These are phyloP conservation scores for Thripadectes ignobilis DNA, from an alignment of 2,797 vertebrate species.

Conservation along the genomic window DNA sequence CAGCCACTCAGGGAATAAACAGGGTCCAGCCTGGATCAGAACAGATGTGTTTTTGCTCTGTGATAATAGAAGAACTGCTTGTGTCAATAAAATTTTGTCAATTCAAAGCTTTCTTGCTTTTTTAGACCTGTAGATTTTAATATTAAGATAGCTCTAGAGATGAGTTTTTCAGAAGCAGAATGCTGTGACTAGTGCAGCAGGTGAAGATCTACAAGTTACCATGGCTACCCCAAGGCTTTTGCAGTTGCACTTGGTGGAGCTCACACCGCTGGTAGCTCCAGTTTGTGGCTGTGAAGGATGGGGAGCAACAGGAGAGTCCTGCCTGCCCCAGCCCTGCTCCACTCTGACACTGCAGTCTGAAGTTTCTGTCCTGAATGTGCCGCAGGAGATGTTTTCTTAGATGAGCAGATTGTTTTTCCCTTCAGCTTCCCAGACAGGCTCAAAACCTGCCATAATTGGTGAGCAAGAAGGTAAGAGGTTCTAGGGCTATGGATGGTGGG, in stretches of 20 bases:
- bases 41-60: background rate
- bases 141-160: background rate
- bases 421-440: background rate
- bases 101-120: background rate
- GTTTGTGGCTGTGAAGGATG: background rate
- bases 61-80: background rate
- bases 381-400: background rate
- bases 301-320: background rate
- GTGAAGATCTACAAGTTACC: background rate
- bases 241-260: background rate
- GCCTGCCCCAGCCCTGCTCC: background rate
- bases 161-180: background rate
- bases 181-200: background rate
- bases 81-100: background rate
- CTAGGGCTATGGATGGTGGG: background rate
- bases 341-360: background rate
- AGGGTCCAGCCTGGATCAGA: background rate
- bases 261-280: background rate
- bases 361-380: background rate
- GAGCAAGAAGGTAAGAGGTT: background rate
- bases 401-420: background rate
- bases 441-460: background rate
- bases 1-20: background rate
- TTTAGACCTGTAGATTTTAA: background rate
- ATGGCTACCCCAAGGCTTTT: background rate